These are phyloP conservation scores for Spisula subtruncata DNA, from an alignment of 2,888 invertebrate species.

Conservation along the genomic window DNA sequence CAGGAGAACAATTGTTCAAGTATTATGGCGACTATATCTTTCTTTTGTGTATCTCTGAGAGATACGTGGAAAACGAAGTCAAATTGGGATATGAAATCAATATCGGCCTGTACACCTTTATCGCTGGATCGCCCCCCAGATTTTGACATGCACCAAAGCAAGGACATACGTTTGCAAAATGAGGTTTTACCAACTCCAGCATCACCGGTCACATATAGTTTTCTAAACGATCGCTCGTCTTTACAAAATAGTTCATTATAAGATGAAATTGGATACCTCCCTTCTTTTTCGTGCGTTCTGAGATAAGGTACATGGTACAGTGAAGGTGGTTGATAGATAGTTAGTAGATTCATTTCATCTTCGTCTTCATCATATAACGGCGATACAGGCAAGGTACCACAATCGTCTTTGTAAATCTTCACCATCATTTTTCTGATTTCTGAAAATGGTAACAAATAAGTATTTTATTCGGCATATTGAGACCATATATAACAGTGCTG, in stretches of 20 bases:
- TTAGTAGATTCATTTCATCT: neutral
- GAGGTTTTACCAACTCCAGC: constrained; percentile 6
- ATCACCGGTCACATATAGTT: neutral
- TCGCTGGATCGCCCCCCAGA: neutral
- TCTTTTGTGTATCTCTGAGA: neutral
- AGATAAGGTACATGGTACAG: neutral
- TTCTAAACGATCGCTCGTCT: neutral
- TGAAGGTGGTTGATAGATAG: neutral
- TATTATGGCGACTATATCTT: neutral
- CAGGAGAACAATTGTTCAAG: neutral
- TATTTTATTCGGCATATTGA: too few relatives aligned
- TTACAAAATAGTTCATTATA: neutral
- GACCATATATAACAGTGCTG: neutral
- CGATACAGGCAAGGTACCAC: neutral
- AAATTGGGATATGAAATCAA: constrained; percentile 8
- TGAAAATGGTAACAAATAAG: neutral
- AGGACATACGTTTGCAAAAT: neutral
- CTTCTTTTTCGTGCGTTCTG: neutral
- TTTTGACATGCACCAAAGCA: neutral
- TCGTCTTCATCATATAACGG: neutral
- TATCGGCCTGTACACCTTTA: neutral
- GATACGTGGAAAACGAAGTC: constrained; percentile 7
- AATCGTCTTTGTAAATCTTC: neutral
- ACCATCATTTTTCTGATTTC: neutral
- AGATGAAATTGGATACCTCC: neutral